Evolutionary conservation across 2,888 invertebrate genomes (phyloP), one percentile per base, ranked within the genome.

Genomic region (Archaeoteleia sp.): DNA sequence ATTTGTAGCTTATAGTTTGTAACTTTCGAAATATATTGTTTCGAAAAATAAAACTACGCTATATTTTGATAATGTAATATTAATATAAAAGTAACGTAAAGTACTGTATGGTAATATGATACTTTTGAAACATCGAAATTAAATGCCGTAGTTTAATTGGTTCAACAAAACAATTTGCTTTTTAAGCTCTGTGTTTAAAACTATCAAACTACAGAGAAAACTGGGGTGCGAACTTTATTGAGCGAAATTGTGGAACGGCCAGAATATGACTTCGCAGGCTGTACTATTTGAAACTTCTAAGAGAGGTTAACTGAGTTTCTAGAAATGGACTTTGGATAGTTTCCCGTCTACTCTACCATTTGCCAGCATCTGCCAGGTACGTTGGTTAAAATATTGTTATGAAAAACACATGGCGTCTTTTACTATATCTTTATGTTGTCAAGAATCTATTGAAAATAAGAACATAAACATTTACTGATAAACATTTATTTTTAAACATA

Each of bases 161-260:
- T 25, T 35, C 2, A 35, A 35, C 14, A 7, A 48, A 48, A 48
- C 35, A 35, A 37, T 48, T 48, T 54, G 60, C 70, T 67, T 61
- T 71, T 70, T 67, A 66, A 57, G 49, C 46, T 61, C 46, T 63
- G 51, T 57, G 40, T 51, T 42, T 58, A 55, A 63, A 73, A 71
- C 69, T 73, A 70, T 63, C 66, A 71, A 69, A 73, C 72, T 72
- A 74, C 76, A 80, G 75, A 77, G 75, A 78, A 78, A 78, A 79
- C 76, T 79, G 68, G 74, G 70, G 77, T 74, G 76, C 72, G 74
- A 80, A 81, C 74, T 80, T 79, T 77, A 79, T 78, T 77, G 74
- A 74, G 70, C 57, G 74, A 75, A 79, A 78, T 77, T 71, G 76
- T 66, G 65, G 69, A 75, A 78, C 71, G 74, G 71, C 72, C 71